A percentile compares a stretch with the other conserved stretches of the same genome.
These are phyloP conservation scores for Sebastes vulpes DNA, from an alignment of 2,797 vertebrate species.

Conservation along the genomic window DNA sequence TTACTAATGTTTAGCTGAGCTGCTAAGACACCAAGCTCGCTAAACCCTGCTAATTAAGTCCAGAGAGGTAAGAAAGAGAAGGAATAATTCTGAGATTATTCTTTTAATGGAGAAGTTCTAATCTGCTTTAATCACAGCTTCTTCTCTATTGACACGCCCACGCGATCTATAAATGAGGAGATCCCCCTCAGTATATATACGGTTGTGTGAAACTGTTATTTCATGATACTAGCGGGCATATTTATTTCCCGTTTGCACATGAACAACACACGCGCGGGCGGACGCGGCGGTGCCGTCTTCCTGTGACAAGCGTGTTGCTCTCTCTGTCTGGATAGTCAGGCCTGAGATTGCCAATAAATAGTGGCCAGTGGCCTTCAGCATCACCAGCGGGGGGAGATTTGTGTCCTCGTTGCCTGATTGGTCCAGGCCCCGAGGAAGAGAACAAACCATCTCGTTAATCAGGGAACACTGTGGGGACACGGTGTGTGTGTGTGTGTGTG, in stretches of 20 bases:
- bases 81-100: slow-evolving; percentile 30
- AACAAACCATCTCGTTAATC: slow-evolving; percentile 81
- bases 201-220: slow-evolving; percentile 26
- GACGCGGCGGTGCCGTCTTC: slow-evolving; percentile 50
- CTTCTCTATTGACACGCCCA: slow-evolving; percentile 31
- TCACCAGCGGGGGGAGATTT: slow-evolving; percentile 79
- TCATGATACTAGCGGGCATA: slow-evolving; percentile 8
- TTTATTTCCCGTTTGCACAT: slow-evolving; percentile 40
- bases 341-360: slow-evolving; percentile 86
- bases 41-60: slow-evolving; percentile 66
- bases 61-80: slow-evolving; percentile 32
- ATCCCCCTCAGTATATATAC: slow-evolving; percentile 23
- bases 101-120: slow-evolving; percentile 21
- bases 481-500: slow-evolving; percentile 19
- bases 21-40: slow-evolving; percentile 20
- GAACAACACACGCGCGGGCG: slow-evolving; percentile 46
- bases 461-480: slow-evolving; percentile 71
- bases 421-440: slow-evolving; percentile 69
- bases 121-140: slow-evolving; percentile 57
- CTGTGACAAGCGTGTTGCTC: slow-evolving; percentile 72
- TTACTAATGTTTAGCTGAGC: slow-evolving; percentile 64
- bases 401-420: slow-evolving; percentile 79
- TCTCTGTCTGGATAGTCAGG: slow-evolving; percentile 81
- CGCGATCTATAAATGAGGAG: slow-evolving; percentile 35
- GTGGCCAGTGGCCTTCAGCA: slow-evolving; percentile 81